Conservation (phyloP, 2,888 invertebrate genomes). For the Caenorhabditis becei region DNA sequence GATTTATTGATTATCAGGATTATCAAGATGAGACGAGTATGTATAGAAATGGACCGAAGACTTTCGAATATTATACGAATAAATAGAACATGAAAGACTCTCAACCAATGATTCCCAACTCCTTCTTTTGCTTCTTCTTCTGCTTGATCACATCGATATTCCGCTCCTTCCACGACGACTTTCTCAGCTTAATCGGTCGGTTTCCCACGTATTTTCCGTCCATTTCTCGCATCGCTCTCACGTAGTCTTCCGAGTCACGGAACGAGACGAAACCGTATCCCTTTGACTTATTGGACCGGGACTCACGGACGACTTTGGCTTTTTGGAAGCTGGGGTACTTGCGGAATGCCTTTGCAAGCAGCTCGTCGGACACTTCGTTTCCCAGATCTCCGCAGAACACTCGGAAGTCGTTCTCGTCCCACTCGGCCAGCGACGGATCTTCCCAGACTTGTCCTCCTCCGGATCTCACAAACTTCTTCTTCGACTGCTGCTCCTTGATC, state of each 20-base stretch:
- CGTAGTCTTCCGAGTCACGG: slow-evolving; percentile 89
- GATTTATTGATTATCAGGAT: neutral
- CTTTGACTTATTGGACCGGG: slow-evolving; percentile 96
- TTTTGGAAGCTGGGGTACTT: slow-evolving; percentile 90
- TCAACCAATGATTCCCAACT: slow-evolving; percentile 84
- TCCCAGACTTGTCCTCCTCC: slow-evolving; percentile 88
- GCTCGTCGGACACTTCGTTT: slow-evolving; percentile 97
- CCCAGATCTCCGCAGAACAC: slow-evolving; percentile 99
- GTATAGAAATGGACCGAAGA: slow-evolving; percentile 1
- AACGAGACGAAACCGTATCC: slow-evolving; percentile 99
- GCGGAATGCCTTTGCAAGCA: slow-evolving; percentile 94
- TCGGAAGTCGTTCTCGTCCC: slow-evolving; percentile 97
- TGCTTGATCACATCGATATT: slow-evolving; percentile 94
- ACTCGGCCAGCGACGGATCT: slow-evolving; percentile 93
- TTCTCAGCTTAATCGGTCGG: slow-evolving; percentile 96
- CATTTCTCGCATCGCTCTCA: slow-evolving; percentile 99
- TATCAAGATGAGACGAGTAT: neutral
- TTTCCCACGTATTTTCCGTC: slow-evolving; percentile 99
- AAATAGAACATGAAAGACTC: slow-evolving; percentile 1
- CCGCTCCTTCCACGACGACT: slow-evolving; percentile 93
- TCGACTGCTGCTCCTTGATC: slow-evolving; percentile 77
- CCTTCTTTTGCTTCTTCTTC: slow-evolving; percentile 95
- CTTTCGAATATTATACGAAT: neutral
- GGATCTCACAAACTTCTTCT: slow-evolving; percentile 78
- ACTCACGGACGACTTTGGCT: slow-evolving; percentile 96